Percentiles rank a stretch among this genome's conserved stretches.
Conservation (phyloP, 1,140 invertebrate species). For the Drosophila kurseongensis region DNA sequence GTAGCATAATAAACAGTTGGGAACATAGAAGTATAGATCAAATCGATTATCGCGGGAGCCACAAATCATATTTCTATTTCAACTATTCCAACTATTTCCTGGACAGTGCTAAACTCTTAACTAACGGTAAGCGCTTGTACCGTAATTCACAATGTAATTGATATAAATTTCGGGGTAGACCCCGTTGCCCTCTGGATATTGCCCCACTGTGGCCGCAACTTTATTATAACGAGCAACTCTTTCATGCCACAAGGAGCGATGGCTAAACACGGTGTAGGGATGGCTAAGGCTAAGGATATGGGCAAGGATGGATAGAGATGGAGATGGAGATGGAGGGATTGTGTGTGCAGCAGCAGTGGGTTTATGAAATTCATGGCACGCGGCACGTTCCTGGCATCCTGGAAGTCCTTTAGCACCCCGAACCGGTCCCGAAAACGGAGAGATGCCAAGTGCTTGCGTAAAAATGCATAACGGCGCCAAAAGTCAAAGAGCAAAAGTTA, state of each 20-base stretch:
- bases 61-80: neutral
- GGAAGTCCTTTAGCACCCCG: conserved; percentile 40
- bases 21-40: no score
- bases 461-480: conserved; percentile 73
- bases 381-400: conserved; percentile 37
- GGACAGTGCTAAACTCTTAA: neutral
- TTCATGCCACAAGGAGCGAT: conserved; percentile 27
- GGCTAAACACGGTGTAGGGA: conserved; percentile 16
- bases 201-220: conserved; percentile 51
- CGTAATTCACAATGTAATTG: conserved; percentile 47
- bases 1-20: no score
- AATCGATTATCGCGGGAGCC: no score
- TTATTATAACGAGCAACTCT: conserved; percentile 46
- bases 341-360: conserved; percentile 11
- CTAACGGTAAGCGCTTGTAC: conserved; percentile 7
- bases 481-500: conserved; percentile 77
- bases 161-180: conserved; percentile 37
- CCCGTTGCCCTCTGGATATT: conserved; percentile 22
- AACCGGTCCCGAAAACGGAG: conserved; percentile 13
- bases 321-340: neutral
- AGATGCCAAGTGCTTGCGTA: conserved; percentile 60
- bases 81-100: no score
- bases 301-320: neutral
- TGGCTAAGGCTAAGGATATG: conserved; percentile 1
- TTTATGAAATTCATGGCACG: conserved; percentile 52